Conservation (phyloP, 1,140 invertebrate genomes). For the Aphaenogaster ashmeadi region DNA sequence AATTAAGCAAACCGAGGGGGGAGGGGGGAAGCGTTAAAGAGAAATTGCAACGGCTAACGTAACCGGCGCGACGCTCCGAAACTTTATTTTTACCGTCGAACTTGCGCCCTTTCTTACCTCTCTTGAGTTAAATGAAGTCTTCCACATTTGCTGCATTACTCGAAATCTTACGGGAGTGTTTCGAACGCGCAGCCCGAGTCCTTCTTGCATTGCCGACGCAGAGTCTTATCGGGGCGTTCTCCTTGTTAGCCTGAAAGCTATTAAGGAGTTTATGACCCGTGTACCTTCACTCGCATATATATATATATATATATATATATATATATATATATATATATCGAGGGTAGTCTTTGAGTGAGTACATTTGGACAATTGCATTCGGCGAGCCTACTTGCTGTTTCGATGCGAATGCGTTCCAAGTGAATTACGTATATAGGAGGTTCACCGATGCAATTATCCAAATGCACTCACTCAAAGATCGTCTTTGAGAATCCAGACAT, state of each 20-base stretch:
- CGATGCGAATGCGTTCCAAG: background rate
- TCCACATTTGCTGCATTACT: background rate
- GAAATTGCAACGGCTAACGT: slow-evolving; percentile 14
- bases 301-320: background rate
- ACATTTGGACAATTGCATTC: slow-evolving; percentile 30
- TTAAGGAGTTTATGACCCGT: slow-evolving; percentile 60
- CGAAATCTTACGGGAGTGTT: slow-evolving; percentile 37
- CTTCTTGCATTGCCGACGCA: slow-evolving; percentile 6
- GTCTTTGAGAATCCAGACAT: background rate
- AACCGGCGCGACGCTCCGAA: background rate
- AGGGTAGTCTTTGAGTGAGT: background rate
- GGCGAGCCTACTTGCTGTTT: background rate
- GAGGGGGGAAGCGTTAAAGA: background rate
- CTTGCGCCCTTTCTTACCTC: background rate
- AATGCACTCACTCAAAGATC: background rate
- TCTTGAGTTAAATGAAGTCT: slow-evolving; percentile 38
- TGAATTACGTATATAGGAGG: background rate
- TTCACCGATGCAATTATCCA: background rate
- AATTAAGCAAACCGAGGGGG: slow-evolving; percentile 10
- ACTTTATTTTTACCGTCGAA: slow-evolving; percentile 43
- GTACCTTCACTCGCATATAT: background rate
- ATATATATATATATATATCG: background rate
- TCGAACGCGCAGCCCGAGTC: background rate
- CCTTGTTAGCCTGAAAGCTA: slow-evolving; percentile 52
- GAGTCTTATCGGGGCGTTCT: slow-evolving; percentile 4